Conservation (phyloP, 1,140 invertebrate species). For the Bombyx mori region DNA sequence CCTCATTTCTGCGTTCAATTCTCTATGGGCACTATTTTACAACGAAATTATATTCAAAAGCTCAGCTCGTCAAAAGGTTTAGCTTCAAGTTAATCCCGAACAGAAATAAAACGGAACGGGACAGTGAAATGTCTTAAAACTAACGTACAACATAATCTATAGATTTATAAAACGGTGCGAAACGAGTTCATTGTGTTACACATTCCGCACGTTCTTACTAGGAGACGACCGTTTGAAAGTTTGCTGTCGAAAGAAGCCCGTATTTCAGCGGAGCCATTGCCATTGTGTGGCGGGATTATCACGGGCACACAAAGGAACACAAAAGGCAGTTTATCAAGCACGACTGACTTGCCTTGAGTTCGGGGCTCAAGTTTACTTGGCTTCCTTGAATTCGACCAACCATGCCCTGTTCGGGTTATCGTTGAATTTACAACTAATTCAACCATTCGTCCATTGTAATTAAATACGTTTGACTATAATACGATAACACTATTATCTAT, state of each 20-base stretch:
- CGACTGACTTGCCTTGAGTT: conserved; percentile 23
- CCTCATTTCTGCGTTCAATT: too few species aligned
- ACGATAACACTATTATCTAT: too few species aligned
- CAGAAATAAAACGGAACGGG: too few species aligned
- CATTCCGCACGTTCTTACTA: background rate
- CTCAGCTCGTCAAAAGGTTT: background rate
- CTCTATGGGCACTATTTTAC: too few species aligned
- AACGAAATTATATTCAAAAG: background rate
- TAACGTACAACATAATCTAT: background rate
- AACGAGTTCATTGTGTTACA: background rate
- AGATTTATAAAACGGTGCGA: background rate
- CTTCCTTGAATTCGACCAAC: too few species aligned
- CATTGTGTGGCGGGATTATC: conserved; percentile 29
- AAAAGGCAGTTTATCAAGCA: conserved; percentile 43
- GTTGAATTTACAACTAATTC: too few species aligned
- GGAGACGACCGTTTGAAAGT: conserved; percentile 3
- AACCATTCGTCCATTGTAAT: too few species aligned
- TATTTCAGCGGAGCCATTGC: conserved; percentile 19
- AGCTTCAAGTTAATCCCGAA: background rate
- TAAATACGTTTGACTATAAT: too few species aligned
- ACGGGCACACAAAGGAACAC: conserved; percentile 31
- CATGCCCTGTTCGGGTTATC: too few species aligned
- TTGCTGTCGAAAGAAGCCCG: conserved; percentile 7
- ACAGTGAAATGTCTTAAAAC: too few species aligned
- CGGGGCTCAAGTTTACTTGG: too few species aligned